Evolutionary conservation across 2,797 vertebrate species (phyloP).

Genomic region (Pseudopleuronectes americanus): DNA sequence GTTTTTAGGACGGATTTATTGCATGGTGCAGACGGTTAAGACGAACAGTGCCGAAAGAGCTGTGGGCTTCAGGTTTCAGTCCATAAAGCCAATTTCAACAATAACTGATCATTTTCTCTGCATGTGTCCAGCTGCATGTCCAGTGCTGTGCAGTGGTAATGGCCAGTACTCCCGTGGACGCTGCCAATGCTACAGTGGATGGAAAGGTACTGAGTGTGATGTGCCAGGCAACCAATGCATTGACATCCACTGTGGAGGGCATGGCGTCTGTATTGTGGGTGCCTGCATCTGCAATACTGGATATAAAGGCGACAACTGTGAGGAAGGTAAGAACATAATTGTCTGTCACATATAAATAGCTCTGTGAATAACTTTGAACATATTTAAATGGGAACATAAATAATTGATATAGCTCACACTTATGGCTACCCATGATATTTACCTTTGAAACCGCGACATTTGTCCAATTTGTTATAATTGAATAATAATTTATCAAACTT

Average conservation of each 20-base stretch:
- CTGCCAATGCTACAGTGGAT: constrained; percentile 97
- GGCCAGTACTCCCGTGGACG: constrained; percentile 98
- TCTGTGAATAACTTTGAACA: background rate
- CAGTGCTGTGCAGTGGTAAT: constrained; percentile 95
- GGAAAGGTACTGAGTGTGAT: constrained; percentile 98
- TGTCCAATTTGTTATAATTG: background rate
- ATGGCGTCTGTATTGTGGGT: constrained; percentile 95
- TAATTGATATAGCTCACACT: constrained; percentile 6
- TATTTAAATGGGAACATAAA: constrained; percentile 10
- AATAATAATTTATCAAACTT: constrained; percentile 2
- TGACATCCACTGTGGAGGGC: constrained; percentile 94
- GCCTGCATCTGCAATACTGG: constrained; percentile 96
- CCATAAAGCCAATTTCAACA: no score
- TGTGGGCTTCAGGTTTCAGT: background rate
- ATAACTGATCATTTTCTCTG: background rate
- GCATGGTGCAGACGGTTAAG: no score
- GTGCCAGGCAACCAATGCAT: constrained; percentile 94
- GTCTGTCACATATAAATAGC: background rate
- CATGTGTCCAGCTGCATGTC: constrained; percentile 89
- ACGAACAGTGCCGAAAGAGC: background rate
- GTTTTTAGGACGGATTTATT: no score
- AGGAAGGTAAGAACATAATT: constrained; percentile 88
- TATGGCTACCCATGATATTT: constrained; percentile 11
- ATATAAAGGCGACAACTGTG: constrained; percentile 97
- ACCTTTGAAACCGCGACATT: constrained; percentile 7